These are phyloP conservation scores for Macrosiphum euphorbiae DNA, from an alignment of 2,888 invertebrate species.

Conservation along the genomic window DNA sequence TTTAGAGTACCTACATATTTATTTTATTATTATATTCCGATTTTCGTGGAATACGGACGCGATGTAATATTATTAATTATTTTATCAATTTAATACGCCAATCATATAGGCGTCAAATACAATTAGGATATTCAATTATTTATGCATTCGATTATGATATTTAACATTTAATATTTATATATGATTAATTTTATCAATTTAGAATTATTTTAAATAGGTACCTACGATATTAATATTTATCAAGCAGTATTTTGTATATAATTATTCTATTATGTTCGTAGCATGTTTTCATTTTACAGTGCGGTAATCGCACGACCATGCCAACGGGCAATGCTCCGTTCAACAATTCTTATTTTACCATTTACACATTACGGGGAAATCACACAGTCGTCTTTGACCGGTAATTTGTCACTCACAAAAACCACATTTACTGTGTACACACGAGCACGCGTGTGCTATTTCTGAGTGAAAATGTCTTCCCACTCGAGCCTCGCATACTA, in stretches of 20 bases:
- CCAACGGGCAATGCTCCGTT: background rate
- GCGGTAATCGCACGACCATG: background rate
- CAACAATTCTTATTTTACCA: background rate
- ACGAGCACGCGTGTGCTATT: background rate
- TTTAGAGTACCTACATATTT: too few species aligned
- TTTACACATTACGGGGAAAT: background rate
- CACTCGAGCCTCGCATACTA: background rate
- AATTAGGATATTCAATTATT: background rate
- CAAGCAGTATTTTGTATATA: background rate
- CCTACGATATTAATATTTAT: background rate
- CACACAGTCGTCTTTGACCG: background rate
- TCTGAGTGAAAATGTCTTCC: background rate
- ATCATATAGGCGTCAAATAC: background rate
- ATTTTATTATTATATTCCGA: background rate
- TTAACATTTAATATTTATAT: too few species aligned
- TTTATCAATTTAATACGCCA: background rate
- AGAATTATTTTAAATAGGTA: background rate
- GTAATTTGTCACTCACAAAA: conserved; percentile 1
- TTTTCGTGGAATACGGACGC: background rate
- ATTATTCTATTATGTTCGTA: background rate
- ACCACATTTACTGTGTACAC: background rate
- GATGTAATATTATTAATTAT: background rate
- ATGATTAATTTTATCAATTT: background rate
- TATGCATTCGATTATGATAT: background rate
- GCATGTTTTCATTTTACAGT: background rate